Conservation (phyloP, 2,113 vertebrate species). For the Bothrops jararaca region DNA sequence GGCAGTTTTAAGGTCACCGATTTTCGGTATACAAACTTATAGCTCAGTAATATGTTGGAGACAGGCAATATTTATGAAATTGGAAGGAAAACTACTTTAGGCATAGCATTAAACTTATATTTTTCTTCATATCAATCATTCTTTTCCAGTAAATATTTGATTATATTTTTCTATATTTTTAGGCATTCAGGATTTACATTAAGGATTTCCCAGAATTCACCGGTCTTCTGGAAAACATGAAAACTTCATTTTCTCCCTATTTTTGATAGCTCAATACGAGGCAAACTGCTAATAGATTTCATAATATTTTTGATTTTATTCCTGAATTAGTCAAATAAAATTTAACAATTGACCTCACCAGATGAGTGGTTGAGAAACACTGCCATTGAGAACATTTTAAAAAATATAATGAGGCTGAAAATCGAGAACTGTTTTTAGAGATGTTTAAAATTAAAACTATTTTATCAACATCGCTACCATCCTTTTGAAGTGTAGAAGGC, state of each 20-base stretch:
- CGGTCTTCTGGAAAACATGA: neutral
- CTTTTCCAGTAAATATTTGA: neutral
- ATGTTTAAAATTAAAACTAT: neutral
- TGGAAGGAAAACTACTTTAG: neutral
- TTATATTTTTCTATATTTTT: neutral
- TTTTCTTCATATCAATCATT: constrained; percentile 1
- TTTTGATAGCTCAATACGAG: neutral
- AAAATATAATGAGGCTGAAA: neutral
- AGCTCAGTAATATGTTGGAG: neutral
- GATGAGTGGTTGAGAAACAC: neutral
- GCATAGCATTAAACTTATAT: constrained; percentile 2
- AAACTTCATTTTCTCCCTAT: neutral
- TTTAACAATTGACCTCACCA: neutral
- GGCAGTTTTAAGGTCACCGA: constrained; percentile 37
- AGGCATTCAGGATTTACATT: neutral
- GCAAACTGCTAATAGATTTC: neutral
- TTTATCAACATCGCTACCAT: neutral
- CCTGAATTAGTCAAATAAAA: neutral
- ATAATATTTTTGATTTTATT: neutral
- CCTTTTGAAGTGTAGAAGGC: neutral
- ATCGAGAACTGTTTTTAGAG: neutral
- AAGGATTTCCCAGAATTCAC: neutral
- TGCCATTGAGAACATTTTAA: neutral
- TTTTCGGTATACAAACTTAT: constrained; percentile 10
- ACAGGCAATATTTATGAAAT: constrained; percentile 10